These are phyloP conservation scores for Labeo catla DNA, from an alignment of 2,113 vertebrate genomes.

Conservation along the genomic window DNA sequence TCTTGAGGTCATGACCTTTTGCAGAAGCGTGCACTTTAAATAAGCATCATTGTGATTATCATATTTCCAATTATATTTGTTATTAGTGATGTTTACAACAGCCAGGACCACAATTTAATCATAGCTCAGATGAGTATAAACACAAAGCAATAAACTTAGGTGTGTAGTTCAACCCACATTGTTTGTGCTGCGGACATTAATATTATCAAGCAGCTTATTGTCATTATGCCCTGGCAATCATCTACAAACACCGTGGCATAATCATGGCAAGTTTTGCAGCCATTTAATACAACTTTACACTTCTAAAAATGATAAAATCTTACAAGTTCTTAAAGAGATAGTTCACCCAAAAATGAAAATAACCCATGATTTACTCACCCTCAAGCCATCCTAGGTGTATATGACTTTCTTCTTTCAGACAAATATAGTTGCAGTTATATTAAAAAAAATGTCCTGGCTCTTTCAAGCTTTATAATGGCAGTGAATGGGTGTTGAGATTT, in stretches of 20 bases:
- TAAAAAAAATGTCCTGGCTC: no score
- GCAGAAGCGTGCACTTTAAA: not conserved
- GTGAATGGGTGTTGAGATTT: no score
- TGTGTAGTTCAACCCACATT: not conserved
- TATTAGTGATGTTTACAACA: not conserved
- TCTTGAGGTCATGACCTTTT: not conserved
- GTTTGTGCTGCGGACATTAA: not conserved
- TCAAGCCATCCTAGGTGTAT: no score
- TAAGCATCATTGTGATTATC: not conserved
- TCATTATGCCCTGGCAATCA: not conserved
- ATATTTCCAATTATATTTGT: not conserved
- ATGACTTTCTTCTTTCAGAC: no score
- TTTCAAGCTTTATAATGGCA: no score
- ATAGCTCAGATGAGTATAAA: not conserved
- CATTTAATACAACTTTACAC: not conserved
- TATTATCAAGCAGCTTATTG: not conserved
- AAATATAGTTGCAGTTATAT: no score
- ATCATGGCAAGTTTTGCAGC: not conserved
- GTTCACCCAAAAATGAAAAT: no score
- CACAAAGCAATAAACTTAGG: not conserved
- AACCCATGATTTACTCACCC: no score
- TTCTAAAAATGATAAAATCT: not conserved
- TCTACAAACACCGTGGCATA: not conserved
- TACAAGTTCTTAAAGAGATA: not conserved
- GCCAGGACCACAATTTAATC: not conserved